phyloP scores from a whole-genome alignment of 2,113 vertebrate genomes.

The Herpetotheres cachinnans region DNA sequence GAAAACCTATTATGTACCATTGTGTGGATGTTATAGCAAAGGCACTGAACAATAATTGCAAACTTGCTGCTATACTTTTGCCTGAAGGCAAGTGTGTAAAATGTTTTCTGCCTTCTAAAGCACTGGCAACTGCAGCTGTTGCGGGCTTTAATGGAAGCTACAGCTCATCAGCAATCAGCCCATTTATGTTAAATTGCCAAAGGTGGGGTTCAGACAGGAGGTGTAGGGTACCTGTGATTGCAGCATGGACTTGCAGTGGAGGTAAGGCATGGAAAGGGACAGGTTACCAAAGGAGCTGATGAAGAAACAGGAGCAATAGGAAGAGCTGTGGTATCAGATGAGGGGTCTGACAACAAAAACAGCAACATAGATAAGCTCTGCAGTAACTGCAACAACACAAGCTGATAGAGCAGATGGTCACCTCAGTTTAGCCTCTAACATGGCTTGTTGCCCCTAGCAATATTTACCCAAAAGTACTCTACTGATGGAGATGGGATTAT shows the following conservation, averaged over 20 bases:
- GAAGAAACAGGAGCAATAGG: neutral
- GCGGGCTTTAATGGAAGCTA: neutral
- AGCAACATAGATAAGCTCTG: neutral
- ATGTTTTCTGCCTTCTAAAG: neutral
- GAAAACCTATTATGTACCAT: neutral
- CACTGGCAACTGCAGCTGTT: neutral
- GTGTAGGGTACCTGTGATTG: neutral
- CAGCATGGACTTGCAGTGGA: neutral
- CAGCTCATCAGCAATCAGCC: neutral
- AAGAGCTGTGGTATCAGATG: neutral
- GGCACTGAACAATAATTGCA: neutral
- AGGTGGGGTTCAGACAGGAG: neutral
- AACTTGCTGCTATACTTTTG: neutral
- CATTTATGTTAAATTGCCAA: neutral
- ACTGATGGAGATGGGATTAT: conserved; percentile 25
- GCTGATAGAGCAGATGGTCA: conserved; percentile 57
- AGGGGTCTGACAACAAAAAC: conserved; percentile 12
- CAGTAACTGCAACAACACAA: neutral
- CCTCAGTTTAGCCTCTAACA: conserved; percentile 37
- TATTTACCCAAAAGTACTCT: conserved; percentile 41
- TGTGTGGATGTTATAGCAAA: neutral
- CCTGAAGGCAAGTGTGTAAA: neutral
- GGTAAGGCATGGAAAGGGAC: neutral
- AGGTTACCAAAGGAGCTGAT: neutral
- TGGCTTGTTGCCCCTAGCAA: conserved; percentile 32